These are phyloP conservation scores for Sebastes matsubarae DNA, from an alignment of 2,797 vertebrate genomes.

Conservation along the genomic window DNA sequence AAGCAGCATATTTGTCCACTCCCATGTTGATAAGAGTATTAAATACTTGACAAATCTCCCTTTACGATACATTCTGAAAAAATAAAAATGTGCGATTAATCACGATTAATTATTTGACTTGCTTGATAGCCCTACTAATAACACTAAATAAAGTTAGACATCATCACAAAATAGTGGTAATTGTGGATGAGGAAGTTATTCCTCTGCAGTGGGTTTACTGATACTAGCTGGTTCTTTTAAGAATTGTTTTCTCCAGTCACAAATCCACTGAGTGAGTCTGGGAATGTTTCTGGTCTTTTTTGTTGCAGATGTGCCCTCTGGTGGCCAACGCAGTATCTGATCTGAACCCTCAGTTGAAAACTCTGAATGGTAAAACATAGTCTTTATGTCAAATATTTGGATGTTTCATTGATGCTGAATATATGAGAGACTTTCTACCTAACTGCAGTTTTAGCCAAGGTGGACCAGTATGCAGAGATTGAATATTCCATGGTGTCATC, in stretches of 20 bases:
- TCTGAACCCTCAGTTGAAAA: slow-evolving; percentile 78
- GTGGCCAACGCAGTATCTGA: slow-evolving; percentile 66
- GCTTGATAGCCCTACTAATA: background rate
- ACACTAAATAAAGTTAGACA: background rate
- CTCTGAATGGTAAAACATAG: slow-evolving; percentile 77
- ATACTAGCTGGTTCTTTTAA: background rate
- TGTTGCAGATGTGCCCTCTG: slow-evolving; percentile 82
- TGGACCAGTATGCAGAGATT: slow-evolving; percentile 81
- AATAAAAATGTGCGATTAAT: too few relatives aligned
- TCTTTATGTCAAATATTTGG: background rate
- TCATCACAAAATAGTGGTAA: background rate
- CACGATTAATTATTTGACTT: too few relatives aligned
- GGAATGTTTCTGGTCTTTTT: slow-evolving; percentile 1
- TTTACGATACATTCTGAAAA: too few relatives aligned
- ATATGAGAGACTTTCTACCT: background rate
- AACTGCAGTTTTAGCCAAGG: slow-evolving; percentile 74
- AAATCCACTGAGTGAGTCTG: background rate
- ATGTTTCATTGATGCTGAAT: background rate
- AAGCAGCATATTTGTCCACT: too few relatives aligned
- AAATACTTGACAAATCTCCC: too few relatives aligned
- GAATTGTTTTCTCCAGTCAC: background rate
- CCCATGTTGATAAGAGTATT: too few relatives aligned
- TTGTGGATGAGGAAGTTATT: background rate
- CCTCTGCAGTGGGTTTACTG: background rate
- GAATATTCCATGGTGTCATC: slow-evolving; percentile 83